Base-by-base conservation (phyloP, 2,888 invertebrate genomes). In the Embidobia sp. region DNA sequence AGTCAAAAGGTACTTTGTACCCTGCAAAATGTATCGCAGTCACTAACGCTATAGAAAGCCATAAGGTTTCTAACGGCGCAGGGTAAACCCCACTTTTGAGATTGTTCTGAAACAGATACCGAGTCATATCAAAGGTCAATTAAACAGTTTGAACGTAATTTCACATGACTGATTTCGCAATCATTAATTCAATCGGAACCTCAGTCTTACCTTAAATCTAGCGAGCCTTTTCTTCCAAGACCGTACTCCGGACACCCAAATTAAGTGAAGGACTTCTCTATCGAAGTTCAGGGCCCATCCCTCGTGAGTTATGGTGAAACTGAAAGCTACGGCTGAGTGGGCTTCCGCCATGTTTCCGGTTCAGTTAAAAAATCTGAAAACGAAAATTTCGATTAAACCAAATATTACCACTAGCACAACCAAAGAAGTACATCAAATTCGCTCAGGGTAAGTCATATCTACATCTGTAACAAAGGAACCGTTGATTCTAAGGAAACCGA, bases 281-380 rank as follows among this genome's bases (percentile, higher is more conserved):
- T 99, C 98, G 89, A 99, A 98, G 90, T 98, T 97, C 55, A 99
- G 96, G 87, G 98, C 97, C 92, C 98, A 96, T 81, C 99, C 99
- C 89, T 99, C 99, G 89, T 98, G 98, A 77, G 98, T 98, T 85
- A 99, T 97, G 46, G 97, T 94, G 90, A 99, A 98, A 59, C 97
- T 97, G 90, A 99, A 98, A 77, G 98, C 98, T 79, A 98, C 98
- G 61, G 98, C 98, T 79, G 96, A 95, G 91, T 98, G 98, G 82
- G 98, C 98, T 95, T 99, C 98, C 86, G 98, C 98, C 98, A 99
- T 99, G 7, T 16, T 67, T 51, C 10, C 2, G 27, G 15, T 16
- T 22, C 35, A 67, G 8, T 16, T 8, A 2, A 48, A 15, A 16
- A 55, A 31, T 26, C 61, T 57, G 49, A 67, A 55, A 10, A 19